Base-by-base conservation (phyloP, 1,140 invertebrate genomes). In the Drosophila santomea region DNA sequence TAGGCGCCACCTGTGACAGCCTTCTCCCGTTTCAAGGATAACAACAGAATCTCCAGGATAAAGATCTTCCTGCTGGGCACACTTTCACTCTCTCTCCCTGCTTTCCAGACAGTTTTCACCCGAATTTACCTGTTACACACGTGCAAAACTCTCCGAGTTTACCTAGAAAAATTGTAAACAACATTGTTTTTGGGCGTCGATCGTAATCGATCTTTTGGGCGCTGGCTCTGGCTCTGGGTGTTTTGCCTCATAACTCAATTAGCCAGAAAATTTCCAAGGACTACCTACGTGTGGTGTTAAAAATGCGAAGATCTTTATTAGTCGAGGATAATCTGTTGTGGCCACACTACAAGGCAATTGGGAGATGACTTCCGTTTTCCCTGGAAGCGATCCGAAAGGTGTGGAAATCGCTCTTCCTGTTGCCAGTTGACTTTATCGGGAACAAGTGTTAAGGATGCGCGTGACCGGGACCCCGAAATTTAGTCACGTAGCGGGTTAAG, bases 241-340 rank as follows among this genome's bases (percentile, higher is more conserved):
- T 84, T 86, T 86, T 78, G 55, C 82, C 82, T 81, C 82, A 85
- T 85, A 85, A 85, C 82, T 85, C 82, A 85, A 85, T 86, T 86
- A 86, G 54, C 54, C 39, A 17, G 78, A 80, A 77, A 61, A 64
- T 47, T 25, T 61, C 48, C 66, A 61, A 58, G 57, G 39, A 68
- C 43, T 76, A 17, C 17, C 17, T 17, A 81, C 62, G 76, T 82
- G 78, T 48, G 71, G 41, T 55, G 47, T 23, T 51, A 51, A 52
- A 23, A 61, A 28, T 15, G 35, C 51, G 7, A 61, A 61, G 51
- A 68, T 74, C 74, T 86, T 77, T 82, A 86, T 86, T 80, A 84
- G 44, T 11, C 23, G 41, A 43, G 50, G 45, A 41, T 15, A 67
- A 39, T 36, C 47, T 44, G 55, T 58, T 55, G 55, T 78, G 75